Evolutionary conservation across 1,140 invertebrate genomes (phyloP), one percentile per base, ranked within the genome.

Genomic region (Drosophila azteca): DNA sequence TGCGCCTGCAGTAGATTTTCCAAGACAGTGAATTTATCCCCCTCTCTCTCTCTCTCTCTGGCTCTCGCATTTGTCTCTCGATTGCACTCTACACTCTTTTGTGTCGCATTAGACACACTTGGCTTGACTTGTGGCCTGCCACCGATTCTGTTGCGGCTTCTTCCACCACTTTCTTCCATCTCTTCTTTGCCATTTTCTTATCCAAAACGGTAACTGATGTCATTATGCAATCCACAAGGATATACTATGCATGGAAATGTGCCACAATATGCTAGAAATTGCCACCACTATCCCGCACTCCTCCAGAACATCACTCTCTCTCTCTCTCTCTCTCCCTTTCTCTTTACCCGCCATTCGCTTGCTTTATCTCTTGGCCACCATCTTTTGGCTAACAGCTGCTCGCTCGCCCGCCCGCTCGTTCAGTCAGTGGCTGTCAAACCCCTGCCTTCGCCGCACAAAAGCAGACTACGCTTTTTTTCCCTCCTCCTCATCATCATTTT

Each of bases 71-170:
- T 3, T 35, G 2, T 4, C 3, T 11, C 3, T 0, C 9, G 31
- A 9, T 11, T 26, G n/a, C 20, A 17, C 49, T 29, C 52, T 20
- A 24, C 24, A 0, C 24, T 48, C 31, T 55, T 54, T 73, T 39
- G 35, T 13, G 35, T 17, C 60, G 57, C 78, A 87, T 85, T 85
- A 85, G 78, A 52, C 66, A 85, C 81, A 78, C 82, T 87, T 85
- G 81, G 74, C 59, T 85, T 62, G 49, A 51, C 51, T 52, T 65
- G 60, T 68, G 63, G 63, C 57, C 58, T 60, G n/a, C 9, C 39
- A 48, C 35, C 35, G 13, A 39, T 39, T 39, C 35, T 39, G 35
- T 13, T 13, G 35, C 35, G 35, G 35, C 35, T 39, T 13, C 11
- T 39, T 11, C 35, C 5, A 4, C 35, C 11, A 20, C 17, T 20